Conservation (phyloP, 2,888 invertebrate genomes). For the Argyresthia albistria region DNA sequence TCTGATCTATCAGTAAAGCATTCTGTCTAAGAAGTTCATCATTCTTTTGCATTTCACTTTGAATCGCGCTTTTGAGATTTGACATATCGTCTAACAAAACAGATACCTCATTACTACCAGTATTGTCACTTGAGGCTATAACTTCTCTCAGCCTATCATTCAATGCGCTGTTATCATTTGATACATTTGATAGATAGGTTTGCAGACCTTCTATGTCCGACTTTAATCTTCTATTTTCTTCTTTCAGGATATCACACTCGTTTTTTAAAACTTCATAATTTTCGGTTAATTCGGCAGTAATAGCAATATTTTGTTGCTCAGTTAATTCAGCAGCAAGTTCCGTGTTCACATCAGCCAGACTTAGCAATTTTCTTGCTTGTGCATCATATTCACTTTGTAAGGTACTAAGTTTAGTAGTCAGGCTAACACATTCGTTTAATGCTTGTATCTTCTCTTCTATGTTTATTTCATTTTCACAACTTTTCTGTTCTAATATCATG, state of each 20-base stretch:
- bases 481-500: conserved; percentile 16
- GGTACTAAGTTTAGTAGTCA: conserved; percentile 11
- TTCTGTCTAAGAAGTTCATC: conserved; percentile 60
- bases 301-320: conserved; percentile 8
- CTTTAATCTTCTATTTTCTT: conserved; percentile 52
- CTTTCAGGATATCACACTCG: conserved; percentile 41
- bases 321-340: conserved; percentile 11
- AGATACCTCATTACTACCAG: conserved; percentile 31
- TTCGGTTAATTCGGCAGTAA: conserved; percentile 12
- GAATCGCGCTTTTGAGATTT: conserved; percentile 31
- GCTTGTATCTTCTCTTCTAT: conserved; percentile 11
- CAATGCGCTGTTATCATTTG: conserved; percentile 58
- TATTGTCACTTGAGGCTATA: conserved; percentile 51
- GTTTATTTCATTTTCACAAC: conserved; percentile 12
- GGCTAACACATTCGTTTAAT: conserved; percentile 18
- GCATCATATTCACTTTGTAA: conserved; percentile 11
- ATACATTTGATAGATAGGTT: conserved; percentile 58
- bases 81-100: conserved; percentile 24
- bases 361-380: conserved; percentile 10
- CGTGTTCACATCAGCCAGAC: conserved; percentile 13
- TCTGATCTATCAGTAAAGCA: conserved; percentile 55
- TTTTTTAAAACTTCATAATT: conserved; percentile 25
- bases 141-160: conserved; percentile 60
- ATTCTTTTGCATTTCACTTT: conserved; percentile 44
- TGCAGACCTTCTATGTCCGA: conserved; percentile 64